phyloP scores from a whole-genome alignment of 2,113 vertebrate species.

The Dromiciops gliroides region DNA sequence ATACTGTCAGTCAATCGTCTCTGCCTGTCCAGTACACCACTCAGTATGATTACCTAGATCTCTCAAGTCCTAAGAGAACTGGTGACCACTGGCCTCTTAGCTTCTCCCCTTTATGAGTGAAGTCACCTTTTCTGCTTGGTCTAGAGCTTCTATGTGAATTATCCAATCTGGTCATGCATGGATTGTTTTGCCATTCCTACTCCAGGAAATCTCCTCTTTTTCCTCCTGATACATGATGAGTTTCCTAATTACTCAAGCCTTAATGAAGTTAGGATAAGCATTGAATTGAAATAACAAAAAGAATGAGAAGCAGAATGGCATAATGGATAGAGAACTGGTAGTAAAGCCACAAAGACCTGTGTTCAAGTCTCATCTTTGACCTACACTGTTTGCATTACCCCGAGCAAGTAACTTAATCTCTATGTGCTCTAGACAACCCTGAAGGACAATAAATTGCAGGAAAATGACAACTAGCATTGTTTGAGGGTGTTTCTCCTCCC shows the following conservation, averaged over 20 bases:
- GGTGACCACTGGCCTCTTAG: not conserved
- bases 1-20: not conserved
- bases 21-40: not conserved
- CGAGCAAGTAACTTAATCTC: not conserved
- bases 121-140: not conserved
- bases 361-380: not conserved
- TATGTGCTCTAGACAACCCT: not conserved
- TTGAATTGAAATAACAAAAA: no score
- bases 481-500: not conserved
- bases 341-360: no score
- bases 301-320: not conserved
- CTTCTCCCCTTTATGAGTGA: not conserved
- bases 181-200: not conserved
- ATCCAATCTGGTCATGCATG: not conserved
- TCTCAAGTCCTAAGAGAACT: not conserved
- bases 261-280: no score
- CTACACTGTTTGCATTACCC: not conserved
- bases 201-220: no score
- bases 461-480: not conserved
- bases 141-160: not conserved
- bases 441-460: not conserved
- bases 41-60: not conserved
- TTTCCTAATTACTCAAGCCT: no score
- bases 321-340: not conserved
- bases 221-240: no score